Conservation (phyloP, 64 coral and sea anemone genomes). For the Actinia equina region DNA sequence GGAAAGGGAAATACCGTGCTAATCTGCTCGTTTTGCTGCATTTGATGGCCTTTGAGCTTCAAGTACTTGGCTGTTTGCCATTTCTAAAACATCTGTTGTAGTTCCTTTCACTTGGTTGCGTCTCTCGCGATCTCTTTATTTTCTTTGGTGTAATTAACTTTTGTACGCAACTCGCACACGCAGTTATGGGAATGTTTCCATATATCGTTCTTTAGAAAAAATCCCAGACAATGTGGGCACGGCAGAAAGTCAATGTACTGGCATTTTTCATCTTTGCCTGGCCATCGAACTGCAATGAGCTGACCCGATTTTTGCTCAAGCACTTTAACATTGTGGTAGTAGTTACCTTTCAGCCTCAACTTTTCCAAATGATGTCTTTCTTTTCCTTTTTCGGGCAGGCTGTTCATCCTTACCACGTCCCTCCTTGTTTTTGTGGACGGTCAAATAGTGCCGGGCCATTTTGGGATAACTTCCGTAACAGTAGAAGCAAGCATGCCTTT, state of each 20-base stretch:
- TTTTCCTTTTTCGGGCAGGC: neutral
- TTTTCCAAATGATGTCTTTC: conserved; percentile 17
- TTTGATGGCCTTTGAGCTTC: no score
- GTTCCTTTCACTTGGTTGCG: no score
- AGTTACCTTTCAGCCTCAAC: conserved; percentile 36
- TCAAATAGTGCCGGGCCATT: conserved; percentile 27
- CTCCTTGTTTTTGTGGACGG: conserved; percentile 11
- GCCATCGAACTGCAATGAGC: conserved; percentile 28
- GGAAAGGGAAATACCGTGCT: no score
- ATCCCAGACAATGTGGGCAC: neutral
- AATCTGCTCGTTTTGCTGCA: no score
- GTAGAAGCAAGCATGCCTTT: conserved; percentile 30
- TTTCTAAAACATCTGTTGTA: no score
- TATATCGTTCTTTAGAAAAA: conserved; percentile 21
- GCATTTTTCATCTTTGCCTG: neutral
- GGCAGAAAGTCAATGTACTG: conserved; percentile 4
- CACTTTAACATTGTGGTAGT: conserved; percentile 29
- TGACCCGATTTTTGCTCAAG: conserved; percentile 19
- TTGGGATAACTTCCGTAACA: conserved; percentile 2
- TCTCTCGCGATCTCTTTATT: no score
- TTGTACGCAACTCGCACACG: no score
- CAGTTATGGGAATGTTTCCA: conserved; percentile 23
- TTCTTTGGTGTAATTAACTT: no score
- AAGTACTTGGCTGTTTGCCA: no score
- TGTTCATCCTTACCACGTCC: neutral